Percentiles rank a stretch among this genome's conserved stretches.
These are phyloP conservation scores for Ormyrus rosae DNA, from an alignment of 2,888 invertebrate genomes.

Conservation along the genomic window DNA sequence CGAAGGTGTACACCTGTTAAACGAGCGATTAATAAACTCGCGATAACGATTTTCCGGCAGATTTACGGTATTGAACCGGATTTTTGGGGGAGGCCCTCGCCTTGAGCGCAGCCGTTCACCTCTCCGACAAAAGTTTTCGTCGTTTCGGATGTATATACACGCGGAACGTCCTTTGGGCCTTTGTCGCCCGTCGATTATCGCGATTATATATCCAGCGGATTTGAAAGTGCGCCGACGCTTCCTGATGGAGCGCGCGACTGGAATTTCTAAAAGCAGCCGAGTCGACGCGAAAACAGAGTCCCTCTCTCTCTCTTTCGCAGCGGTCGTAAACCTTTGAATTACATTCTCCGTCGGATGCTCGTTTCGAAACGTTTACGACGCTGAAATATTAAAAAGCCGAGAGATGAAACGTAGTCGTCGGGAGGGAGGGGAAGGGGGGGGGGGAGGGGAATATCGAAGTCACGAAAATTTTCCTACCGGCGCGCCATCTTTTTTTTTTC, in stretches of 20 bases:
- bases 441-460: background rate
- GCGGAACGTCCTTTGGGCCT: too few relatives aligned
- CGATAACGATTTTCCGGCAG: too few relatives aligned
- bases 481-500: too few relatives aligned
- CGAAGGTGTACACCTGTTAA: too few relatives aligned
- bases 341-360: conserved; percentile 33
- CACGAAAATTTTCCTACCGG: too few relatives aligned
- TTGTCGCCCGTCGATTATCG: conserved; percentile 10
- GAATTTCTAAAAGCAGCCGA: conserved; percentile 47
- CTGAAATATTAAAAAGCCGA: conserved; percentile 58
- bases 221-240: conserved; percentile 31
- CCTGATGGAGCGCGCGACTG: conserved; percentile 21
- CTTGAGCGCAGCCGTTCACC: too few relatives aligned
- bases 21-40: too few relatives aligned
- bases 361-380: conserved; percentile 36
- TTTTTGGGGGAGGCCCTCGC: too few relatives aligned
- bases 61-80: too few relatives aligned
- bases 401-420: conserved; percentile 22
- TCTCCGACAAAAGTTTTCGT: too few relatives aligned
- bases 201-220: conserved; percentile 31
- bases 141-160: too few relatives aligned
- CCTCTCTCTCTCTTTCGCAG: conserved; percentile 15
- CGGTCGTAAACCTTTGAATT: conserved; percentile 52
- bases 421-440: background rate
- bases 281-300: conserved; percentile 1